A percentile compares a stretch with the other conserved stretches of the same genome.
Conservation (phyloP, 2,888 invertebrate species). For the Timandra comae region DNA sequence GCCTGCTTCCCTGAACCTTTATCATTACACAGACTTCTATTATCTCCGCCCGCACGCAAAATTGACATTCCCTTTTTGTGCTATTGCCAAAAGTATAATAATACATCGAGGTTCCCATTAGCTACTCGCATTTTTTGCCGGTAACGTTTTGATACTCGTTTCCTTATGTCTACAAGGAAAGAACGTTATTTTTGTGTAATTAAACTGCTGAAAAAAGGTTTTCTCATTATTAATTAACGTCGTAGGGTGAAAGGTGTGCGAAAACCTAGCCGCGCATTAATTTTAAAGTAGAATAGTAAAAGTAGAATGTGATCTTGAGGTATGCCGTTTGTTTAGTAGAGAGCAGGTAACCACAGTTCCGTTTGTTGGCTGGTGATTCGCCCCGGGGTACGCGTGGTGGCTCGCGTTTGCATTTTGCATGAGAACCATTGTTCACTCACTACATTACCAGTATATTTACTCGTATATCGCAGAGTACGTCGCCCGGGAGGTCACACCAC, state of each 20-base stretch:
- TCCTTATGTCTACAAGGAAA: constrained; percentile 31
- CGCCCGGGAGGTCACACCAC: constrained; percentile 3
- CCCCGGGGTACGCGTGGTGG: constrained; percentile 28
- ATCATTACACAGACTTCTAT: constrained; percentile 33
- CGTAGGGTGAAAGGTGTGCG: background rate
- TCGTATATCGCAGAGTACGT: constrained; percentile 10
- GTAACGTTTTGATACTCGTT: constrained; percentile 29
- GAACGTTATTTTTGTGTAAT: too few relatives aligned
- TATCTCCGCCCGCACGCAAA: constrained; percentile 43
- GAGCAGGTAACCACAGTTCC: constrained; percentile 37
- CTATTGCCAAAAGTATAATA: constrained; percentile 35
- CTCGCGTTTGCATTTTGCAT: constrained; percentile 56
- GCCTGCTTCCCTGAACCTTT: constrained; percentile 20
- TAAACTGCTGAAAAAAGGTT: constrained; percentile 1
- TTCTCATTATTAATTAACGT: background rate
- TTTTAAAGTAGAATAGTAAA: constrained; percentile 34
- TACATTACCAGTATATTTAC: constrained; percentile 14
- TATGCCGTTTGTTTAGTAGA: constrained; percentile 37
- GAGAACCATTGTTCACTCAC: constrained; percentile 50
- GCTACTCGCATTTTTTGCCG: constrained; percentile 35
- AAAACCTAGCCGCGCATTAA: constrained; percentile 27
- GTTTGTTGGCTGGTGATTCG: constrained; percentile 32
- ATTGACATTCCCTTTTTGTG: constrained; percentile 46
- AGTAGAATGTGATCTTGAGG: constrained; percentile 29
- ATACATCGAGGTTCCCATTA: constrained; percentile 38